Evolutionary conservation across 2,797 vertebrate genomes (phyloP), one percentile per base, ranked within the genome.

Genomic region (Austrolebias charrua): DNA sequence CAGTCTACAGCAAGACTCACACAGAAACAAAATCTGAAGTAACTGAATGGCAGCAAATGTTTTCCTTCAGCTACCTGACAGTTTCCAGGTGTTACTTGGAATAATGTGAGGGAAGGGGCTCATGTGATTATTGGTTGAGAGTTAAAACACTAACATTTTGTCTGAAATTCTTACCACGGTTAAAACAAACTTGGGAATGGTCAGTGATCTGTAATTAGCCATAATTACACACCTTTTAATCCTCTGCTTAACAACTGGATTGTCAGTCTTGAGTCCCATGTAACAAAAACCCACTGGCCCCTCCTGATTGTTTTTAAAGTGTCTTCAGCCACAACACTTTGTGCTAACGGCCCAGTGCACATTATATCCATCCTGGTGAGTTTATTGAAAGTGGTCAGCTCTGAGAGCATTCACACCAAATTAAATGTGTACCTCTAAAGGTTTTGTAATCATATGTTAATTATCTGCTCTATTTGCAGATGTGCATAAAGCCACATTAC

Each of bases 181-280:
- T 48, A 56, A 69, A 79, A 55, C 57, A 78, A 73, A 76, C 19
- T 4, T 60, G 16, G 49, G 64, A 70, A 80, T 66, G 64, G 55
- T 67, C 73, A 71, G 50, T 10, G 8, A 75, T 52, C 71, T 78
- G 68, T 82, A 81, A 84, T 83, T 76, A 79, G 55, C 82, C 66
- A 53, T 76, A 78, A 81, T 86, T 75, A 79, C 70, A 14, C 33
- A 82, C 69, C 69, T 51, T 81, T 66, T 81, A 79, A 85, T 87
- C 76, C 68, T 71, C 51, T 62, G 60, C 72, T 84, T 69, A 78
- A 38, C 35, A 55, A 63, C 62, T 77, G 53, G 61, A 63, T 64
- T 31, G 1, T 56, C 71, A 63, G 57, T 49, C 63, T 56, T 47
- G 42, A 63, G 65, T 77, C 62, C 49, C 58, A 58, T 63, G 51